These are phyloP conservation scores for Siniperca undulata DNA, from an alignment of 2,797 vertebrate species.

Conservation along the genomic window DNA sequence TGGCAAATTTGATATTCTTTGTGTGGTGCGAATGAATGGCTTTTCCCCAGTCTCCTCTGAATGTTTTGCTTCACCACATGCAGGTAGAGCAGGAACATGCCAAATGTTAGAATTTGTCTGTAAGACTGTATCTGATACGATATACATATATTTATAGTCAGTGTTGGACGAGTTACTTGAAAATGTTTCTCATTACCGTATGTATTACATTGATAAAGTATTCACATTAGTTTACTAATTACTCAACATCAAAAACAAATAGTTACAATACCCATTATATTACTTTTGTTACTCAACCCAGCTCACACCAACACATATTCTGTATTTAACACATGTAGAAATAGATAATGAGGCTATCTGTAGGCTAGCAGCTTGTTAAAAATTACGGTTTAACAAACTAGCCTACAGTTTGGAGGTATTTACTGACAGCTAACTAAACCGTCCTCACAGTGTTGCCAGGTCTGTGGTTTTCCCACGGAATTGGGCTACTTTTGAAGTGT, in stretches of 20 bases:
- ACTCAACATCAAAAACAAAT: background rate
- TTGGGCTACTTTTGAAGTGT: too few species aligned
- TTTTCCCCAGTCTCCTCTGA: conserved; percentile 6
- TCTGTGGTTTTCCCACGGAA: too few species aligned
- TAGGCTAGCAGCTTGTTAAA: background rate
- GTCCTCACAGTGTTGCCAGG: background rate
- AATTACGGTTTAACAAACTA: background rate
- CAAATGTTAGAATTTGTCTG: conserved; percentile 28
- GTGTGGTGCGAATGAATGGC: conserved; percentile 29
- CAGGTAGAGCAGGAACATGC: conserved; percentile 15
- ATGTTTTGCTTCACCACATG: conserved; percentile 6
- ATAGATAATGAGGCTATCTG: background rate
- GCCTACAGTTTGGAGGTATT: background rate
- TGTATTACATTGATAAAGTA: background rate
- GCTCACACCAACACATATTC: background rate
- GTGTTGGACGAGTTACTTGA: too few species aligned
- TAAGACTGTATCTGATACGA: background rate
- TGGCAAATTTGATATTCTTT: conserved; percentile 53
- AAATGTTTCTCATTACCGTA: background rate
- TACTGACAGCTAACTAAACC: background rate
- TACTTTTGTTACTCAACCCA: background rate
- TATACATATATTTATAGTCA: background rate
- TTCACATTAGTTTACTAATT: background rate
- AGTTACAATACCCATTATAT: background rate
- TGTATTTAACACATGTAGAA: background rate